Evolutionary conservation across 2,113 vertebrate species (phyloP).

Genomic region (Carassius auratus): DNA sequence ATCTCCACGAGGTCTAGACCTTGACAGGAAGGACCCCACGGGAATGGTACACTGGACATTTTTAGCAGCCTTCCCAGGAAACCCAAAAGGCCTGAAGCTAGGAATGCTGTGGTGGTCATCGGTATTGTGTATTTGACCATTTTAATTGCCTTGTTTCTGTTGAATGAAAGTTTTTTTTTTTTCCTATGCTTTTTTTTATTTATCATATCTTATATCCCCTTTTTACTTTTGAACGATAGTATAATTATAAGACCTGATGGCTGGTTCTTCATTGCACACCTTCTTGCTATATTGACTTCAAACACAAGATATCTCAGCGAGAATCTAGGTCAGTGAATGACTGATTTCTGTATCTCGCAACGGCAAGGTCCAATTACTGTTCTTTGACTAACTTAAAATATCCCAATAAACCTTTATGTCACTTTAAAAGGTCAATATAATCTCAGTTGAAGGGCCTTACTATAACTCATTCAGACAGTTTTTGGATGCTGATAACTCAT

Average conservation of each 20-base stretch:
- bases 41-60: too few species aligned
- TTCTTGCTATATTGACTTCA: slow-evolving; percentile 27
- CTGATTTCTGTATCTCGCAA: slow-evolving; percentile 23
- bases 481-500: too few species aligned
- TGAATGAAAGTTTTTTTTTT: not conserved
- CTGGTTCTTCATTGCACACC: not conserved
- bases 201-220: too few species aligned
- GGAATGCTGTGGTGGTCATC: too few species aligned
- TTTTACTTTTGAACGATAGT: not conserved
- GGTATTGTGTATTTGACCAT: not conserved
- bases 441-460: not conserved
- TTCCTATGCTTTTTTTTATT: too few species aligned
- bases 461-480: too few species aligned
- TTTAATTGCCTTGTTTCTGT: not conserved
- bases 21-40: not conserved
- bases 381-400: slow-evolving; percentile 30
- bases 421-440: not conserved
- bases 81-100: too few species aligned
- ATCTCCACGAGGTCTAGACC: slow-evolving; percentile 27
- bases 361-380: slow-evolving; percentile 29
- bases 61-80: too few species aligned
- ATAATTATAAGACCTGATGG: not conserved
- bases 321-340: slow-evolving; percentile 56
- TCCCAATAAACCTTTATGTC: not conserved
- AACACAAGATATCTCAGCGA: slow-evolving; percentile 3